Evolutionary conservation across 2,113 vertebrate species (phyloP).

Genomic region (Rynchops niger): DNA sequence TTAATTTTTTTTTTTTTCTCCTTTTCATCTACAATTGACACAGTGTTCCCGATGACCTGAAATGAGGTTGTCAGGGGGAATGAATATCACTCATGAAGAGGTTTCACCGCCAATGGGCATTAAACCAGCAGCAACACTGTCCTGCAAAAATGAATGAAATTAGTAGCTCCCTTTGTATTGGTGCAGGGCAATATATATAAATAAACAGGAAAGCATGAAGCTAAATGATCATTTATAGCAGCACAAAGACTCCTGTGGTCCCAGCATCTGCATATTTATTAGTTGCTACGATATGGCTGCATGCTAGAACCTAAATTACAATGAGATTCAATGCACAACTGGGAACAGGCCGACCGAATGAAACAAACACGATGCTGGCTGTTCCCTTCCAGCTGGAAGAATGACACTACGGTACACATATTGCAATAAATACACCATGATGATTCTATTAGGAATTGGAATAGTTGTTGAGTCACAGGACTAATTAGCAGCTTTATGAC

Average conservation of each 20-base stretch:
- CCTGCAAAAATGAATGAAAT: neutral
- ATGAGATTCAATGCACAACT: neutral
- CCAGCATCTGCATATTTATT: slow-evolving; percentile 3
- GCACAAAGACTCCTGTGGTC: neutral
- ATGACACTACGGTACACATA: neutral
- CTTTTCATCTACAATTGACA: neutral
- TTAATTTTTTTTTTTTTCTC: neutral
- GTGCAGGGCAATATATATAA: neutral
- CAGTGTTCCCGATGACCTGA: neutral
- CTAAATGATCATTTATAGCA: neutral
- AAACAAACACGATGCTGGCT: neutral
- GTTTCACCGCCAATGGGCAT: neutral
- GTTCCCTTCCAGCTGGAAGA: neutral
- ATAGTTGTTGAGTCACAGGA: neutral
- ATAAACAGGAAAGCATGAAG: neutral
- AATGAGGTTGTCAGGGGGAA: neutral
- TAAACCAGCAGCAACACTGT: neutral
- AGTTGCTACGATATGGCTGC: neutral
- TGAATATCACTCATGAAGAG: neutral
- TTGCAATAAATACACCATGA: neutral
- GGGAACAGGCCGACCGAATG: neutral
- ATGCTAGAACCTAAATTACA: neutral
- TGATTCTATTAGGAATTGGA: neutral
- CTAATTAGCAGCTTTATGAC: slow-evolving; percentile 20
- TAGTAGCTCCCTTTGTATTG: neutral